Evolutionary conservation across 1,140 invertebrate species (phyloP), one percentile per base, ranked within the genome.

Genomic region (Drosophila tristis): DNA sequence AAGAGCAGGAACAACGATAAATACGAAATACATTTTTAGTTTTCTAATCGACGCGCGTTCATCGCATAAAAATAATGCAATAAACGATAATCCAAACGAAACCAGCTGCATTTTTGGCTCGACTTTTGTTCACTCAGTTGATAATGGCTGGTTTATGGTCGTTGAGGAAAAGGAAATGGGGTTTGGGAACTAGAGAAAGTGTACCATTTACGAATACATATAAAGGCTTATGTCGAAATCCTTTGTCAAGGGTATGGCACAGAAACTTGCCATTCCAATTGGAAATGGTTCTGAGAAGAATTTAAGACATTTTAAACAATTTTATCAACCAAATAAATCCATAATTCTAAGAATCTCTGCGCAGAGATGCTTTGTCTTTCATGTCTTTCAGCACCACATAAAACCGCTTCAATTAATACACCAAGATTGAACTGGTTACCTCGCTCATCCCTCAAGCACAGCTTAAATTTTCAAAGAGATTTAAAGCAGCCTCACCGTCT

Each of bases 51-150:
- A 90, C 79, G 84, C 85, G 84, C 84, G 84, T 90, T 89, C 84
- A 89, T 89, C 84, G 84, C 84, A 89, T 89, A 89, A 89, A 87
- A 89, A 89, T 89, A 89, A 89, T 84, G 85, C 80, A 89, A 89
- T 89, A 89, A 89, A 78, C 76, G 84, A 89, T 89, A 89, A 89
- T 89, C 80, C 82, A 35, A 58, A 42, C 60, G 51, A 53, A 67
- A 65, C 64, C 80, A 84, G 72, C 80, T 84, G 82, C 82, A 78
- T 59, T 78, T 72, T 66, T 62, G 77, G 66, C 51, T 68, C 54
- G 71, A 74, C 72, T 76, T 75, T 76, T 75, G 73, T 76, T 67
- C 73, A 49, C 29, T 67, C 50, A 26, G 60, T 62, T 65, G 80
- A 86, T 85, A 85, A 77, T 84, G 59, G 55, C 80, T 80, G 70